These are phyloP conservation scores for Drosophila neocordata DNA, from an alignment of 1,140 invertebrate genomes.

Conservation along the genomic window DNA sequence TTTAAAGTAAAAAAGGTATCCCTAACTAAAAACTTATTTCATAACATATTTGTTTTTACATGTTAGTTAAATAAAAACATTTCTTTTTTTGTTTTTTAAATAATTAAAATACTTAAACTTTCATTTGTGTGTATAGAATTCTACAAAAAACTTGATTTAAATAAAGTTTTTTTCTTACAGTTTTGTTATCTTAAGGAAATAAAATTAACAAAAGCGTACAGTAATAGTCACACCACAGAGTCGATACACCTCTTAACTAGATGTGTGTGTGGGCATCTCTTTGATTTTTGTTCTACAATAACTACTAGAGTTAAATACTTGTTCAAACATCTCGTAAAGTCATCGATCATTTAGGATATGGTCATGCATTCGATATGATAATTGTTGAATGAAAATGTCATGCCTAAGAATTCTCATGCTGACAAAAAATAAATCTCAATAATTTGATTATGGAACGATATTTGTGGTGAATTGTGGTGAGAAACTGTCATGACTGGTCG, in stretches of 20 bases:
- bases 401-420: neutral
- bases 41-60: slow-evolving; percentile 6
- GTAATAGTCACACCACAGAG: neutral
- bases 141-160: neutral
- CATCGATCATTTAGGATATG: neutral
- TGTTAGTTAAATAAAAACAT: slow-evolving; percentile 9
- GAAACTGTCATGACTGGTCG: neutral
- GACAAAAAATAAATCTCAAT: neutral
- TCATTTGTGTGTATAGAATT: no score
- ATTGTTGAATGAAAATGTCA: neutral
- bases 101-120: slow-evolving; percentile 5
- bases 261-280: neutral
- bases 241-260: neutral
- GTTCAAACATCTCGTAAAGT: neutral
- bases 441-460: neutral
- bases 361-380: neutral
- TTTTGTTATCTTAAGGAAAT: slow-evolving; percentile 4
- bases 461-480: slow-evolving; percentile 4
- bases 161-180: neutral
- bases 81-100: neutral
- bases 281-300: slow-evolving; percentile 8
- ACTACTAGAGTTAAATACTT: neutral
- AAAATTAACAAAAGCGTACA: slow-evolving; percentile 5
- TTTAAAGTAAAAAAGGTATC: slow-evolving; percentile 8
- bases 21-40: slow-evolving; percentile 7